A percentile compares a stretch with the other conserved stretches of the same genome.
These are phyloP conservation scores for Drosophila lowei DNA, from an alignment of 1,140 invertebrate genomes.

Conservation along the genomic window DNA sequence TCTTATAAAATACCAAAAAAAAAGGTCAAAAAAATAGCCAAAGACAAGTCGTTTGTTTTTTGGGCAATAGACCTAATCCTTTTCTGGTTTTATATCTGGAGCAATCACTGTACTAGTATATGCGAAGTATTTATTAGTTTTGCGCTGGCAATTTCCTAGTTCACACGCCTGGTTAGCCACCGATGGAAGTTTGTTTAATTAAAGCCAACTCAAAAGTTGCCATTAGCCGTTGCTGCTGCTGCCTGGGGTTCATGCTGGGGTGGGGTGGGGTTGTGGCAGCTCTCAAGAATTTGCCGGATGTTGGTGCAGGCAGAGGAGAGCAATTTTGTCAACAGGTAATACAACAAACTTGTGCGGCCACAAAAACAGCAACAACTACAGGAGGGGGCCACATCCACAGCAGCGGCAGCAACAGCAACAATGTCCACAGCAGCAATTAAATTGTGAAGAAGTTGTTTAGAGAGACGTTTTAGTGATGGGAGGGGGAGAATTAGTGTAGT, in stretches of 20 bases:
- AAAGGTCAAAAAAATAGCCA: too few relatives aligned
- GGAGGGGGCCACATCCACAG: neutral
- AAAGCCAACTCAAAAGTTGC: conserved; percentile 58
- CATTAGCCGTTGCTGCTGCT: conserved; percentile 53
- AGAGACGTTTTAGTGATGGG: neutral
- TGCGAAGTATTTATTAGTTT: conserved; percentile 38
- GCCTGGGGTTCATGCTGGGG: neutral
- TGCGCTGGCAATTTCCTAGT: conserved; percentile 32
- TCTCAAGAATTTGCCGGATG: conserved; percentile 66
- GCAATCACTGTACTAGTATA: neutral
- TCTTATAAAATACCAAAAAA: too few relatives aligned
- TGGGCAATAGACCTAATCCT: too few relatives aligned
- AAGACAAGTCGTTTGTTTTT: too few relatives aligned
- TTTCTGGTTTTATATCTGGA: too few relatives aligned
- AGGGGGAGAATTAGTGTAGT: conserved; percentile 22
- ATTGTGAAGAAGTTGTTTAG: conserved; percentile 43
- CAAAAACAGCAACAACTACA: conserved; percentile 42
- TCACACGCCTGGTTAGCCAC: conserved; percentile 32
- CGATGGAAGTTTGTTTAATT: conserved; percentile 46
- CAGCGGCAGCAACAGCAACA: conserved; percentile 22
- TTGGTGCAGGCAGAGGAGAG: conserved; percentile 43
- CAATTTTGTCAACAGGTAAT: conserved; percentile 69
- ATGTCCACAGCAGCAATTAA: conserved; percentile 46
- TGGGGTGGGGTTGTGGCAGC: conserved; percentile 6
- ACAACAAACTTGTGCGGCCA: conserved; percentile 68